These are phyloP conservation scores for Hydrochoerus hydrochaeris DNA, from an alignment of 2,113 vertebrate species.

Conservation along the genomic window DNA sequence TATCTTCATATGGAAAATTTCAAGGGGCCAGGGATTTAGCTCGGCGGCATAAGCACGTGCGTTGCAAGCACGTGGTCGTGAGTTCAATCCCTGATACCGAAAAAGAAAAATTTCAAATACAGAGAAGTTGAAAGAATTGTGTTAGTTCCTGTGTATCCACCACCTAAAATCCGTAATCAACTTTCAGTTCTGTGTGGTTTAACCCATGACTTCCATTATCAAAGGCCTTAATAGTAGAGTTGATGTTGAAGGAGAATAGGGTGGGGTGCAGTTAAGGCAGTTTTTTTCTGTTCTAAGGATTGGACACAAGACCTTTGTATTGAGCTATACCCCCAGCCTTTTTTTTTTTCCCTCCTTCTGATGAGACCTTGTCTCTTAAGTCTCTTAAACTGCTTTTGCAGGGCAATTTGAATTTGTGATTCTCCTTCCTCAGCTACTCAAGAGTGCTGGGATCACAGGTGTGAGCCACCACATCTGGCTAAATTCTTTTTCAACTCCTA, in stretches of 20 bases:
- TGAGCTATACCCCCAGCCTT: neutral
- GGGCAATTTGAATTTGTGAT: neutral
- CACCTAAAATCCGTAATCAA: neutral
- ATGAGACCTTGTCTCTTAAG: neutral
- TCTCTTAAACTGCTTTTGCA: neutral
- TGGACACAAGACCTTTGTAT: neutral
- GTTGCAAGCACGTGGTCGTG: no score
- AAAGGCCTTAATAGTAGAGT: neutral
- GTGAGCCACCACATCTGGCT: neutral
- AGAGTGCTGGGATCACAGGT: neutral
- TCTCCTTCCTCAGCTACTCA: neutral
- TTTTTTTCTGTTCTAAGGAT: neutral
- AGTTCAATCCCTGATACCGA: no score
- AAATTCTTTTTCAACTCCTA: constrained; percentile 27
- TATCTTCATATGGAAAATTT: neutral
- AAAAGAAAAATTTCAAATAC: neutral
- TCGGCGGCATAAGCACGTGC: no score
- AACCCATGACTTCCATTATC: neutral
- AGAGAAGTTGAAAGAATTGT: neutral
- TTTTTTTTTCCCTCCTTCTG: neutral
- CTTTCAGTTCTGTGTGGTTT: neutral
- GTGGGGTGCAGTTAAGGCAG: constrained; percentile 47
- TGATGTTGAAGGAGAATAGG: constrained; percentile 54
- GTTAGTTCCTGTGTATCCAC: neutral
- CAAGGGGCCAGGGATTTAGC: no score